Percentiles rank a stretch among this genome's conserved stretches.
These are phyloP conservation scores for Fistularia tabacaria DNA, from an alignment of 2,797 vertebrate species.

Conservation along the genomic window DNA sequence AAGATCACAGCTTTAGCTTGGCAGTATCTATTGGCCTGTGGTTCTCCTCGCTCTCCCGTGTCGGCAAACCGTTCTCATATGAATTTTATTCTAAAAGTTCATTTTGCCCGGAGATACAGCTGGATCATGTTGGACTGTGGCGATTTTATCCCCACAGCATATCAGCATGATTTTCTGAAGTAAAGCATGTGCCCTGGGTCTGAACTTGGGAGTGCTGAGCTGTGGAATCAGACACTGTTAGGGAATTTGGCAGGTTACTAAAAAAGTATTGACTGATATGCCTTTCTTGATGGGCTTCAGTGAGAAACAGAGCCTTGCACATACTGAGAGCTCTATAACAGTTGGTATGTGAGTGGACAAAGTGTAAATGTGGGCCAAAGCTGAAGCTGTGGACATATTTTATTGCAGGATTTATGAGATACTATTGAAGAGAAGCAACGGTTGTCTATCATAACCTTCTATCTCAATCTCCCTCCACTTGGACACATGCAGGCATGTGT, in stretches of 20 bases:
- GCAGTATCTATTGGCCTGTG: too few relatives aligned
- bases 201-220: neutral
- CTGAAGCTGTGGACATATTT: conserved; percentile 25
- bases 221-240: neutral
- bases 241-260: conserved; percentile 11
- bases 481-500: conserved; percentile 15
- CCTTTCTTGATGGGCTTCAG: neutral
- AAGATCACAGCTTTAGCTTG: too few relatives aligned
- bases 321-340: neutral
- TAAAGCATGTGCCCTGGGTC: conserved; percentile 15
- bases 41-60: too few relatives aligned
- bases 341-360: conserved; percentile 9
- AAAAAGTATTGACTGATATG: conserved; percentile 1
- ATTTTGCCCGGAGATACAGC: neutral
- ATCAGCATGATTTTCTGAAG: conserved; percentile 9
- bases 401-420: conserved; percentile 41
- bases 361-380: conserved; percentile 5
- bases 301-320: too few relatives aligned
- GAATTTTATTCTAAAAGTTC: neutral
- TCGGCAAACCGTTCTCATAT: too few relatives aligned
- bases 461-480: conserved; percentile 36
- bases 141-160: conserved; percentile 4
- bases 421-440: conserved; percentile 26
- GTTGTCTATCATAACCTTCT: conserved; percentile 33
- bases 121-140: neutral